Percentiles rank a stretch among this genome's conserved stretches.
Conservation (phyloP, 2,797 vertebrate species). For the Threskiornis aethiopicus region DNA sequence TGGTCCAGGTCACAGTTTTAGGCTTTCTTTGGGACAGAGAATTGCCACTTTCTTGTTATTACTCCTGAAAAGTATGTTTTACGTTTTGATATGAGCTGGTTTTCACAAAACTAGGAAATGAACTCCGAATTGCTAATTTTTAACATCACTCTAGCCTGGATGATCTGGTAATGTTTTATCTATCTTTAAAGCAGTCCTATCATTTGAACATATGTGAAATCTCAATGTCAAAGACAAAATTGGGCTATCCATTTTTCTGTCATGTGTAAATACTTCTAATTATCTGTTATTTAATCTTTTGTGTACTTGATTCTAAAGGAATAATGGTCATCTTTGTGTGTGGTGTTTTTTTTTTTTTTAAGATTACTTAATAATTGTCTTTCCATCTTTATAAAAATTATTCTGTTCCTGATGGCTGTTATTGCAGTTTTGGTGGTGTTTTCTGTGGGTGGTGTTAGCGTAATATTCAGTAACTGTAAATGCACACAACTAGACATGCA, state of each 20-base stretch:
- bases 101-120: not conserved
- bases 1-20: not conserved
- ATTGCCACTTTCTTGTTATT: not conserved
- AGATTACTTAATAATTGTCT: not conserved
- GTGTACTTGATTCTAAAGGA: not conserved
- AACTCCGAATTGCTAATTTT: not conserved
- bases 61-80: not conserved
- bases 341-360: not conserved
- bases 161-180: not conserved
- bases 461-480: not conserved
- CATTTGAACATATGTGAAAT: not conserved
- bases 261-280: not conserved
- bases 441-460: not conserved
- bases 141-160: not conserved
- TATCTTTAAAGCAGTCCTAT: not conserved
- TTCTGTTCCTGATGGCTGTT: not conserved
- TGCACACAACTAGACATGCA: not conserved
- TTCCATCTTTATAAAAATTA: not conserved
- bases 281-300: not conserved
- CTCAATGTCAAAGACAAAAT: not conserved
- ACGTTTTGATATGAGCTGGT: not conserved
- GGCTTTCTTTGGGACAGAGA: not conserved
- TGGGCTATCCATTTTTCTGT: not conserved
- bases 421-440: not conserved
- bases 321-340: not conserved